phyloP scores from a whole-genome alignment of 2,113 vertebrate genomes.

The Gymnarchus niloticus region DNA sequence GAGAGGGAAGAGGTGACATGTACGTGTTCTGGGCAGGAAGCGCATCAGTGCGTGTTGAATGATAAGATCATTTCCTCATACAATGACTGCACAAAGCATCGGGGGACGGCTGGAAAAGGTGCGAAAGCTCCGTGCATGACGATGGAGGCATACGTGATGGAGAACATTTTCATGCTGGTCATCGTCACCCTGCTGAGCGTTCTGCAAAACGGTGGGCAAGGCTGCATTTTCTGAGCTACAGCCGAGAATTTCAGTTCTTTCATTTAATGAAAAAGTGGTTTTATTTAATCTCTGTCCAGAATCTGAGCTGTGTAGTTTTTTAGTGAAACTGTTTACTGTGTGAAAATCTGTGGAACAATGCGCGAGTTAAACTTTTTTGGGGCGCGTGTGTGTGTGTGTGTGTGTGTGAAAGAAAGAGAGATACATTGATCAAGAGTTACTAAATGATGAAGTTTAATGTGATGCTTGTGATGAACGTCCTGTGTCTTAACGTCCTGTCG shows the following conservation, averaged over 20 bases:
- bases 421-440: background rate
- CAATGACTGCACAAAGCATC: background rate
- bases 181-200: conserved; percentile 81
- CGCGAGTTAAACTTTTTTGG: background rate
- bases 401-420: background rate
- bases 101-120: background rate
- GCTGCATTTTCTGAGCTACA: background rate
- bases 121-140: background rate
- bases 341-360: background rate
- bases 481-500: background rate
- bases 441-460: background rate
- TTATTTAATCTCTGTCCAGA: background rate
- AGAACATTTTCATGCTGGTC: conserved; percentile 73
- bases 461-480: background rate
- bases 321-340: background rate
- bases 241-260: no score
- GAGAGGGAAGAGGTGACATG: background rate
- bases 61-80: conserved; percentile 21
- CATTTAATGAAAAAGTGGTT: background rate
- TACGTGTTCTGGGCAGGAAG: conserved; percentile 1
- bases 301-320: background rate
- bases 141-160: conserved; percentile 73
- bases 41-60: background rate
- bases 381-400: background rate
- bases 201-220: conserved; percentile 80